These are phyloP conservation scores for Cydia splendana DNA, from an alignment of 1,140 invertebrate genomes.

Conservation along the genomic window DNA sequence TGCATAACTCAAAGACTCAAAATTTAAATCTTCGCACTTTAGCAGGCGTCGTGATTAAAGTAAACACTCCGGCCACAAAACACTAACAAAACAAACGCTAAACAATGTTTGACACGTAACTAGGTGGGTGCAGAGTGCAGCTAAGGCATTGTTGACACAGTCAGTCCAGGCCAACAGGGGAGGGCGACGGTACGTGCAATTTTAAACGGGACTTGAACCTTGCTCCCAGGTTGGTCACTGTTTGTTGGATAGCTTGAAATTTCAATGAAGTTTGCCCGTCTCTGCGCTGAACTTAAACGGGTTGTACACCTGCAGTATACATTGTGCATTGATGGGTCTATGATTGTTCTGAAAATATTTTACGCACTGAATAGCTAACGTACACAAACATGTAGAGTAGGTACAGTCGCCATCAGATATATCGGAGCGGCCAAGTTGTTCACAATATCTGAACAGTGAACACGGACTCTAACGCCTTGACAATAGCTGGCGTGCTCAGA, in stretches of 20 bases:
- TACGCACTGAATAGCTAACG: neutral
- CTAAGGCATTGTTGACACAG: conserved; percentile 61
- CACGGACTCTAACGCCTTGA: too few relatives aligned
- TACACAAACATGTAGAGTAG: neutral
- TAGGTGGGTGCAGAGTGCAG: conserved; percentile 61
- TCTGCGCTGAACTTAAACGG: conserved; percentile 31
- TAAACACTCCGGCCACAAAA: conserved; percentile 48
- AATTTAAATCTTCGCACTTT: conserved; percentile 26
- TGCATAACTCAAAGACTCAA: conserved; percentile 19
- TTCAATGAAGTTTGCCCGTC: conserved; percentile 49
- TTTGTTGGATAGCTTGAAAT: conserved; percentile 51
- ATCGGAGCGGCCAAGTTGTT: too few relatives aligned
- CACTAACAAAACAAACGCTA: conserved; percentile 62
- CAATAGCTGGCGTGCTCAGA: too few relatives aligned
- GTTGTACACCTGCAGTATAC: conserved; percentile 20
- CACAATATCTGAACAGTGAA: too few relatives aligned
- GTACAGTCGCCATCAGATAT: too few relatives aligned
- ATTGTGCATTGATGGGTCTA: conserved; percentile 9
- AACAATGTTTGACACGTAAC: conserved; percentile 71
- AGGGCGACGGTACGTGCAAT: conserved; percentile 62
- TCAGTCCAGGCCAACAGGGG: conserved; percentile 52
- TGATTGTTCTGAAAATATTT: conserved; percentile 17
- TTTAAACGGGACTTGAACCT: conserved; percentile 59
- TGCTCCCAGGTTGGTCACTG: conserved; percentile 38
- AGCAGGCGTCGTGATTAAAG: conserved; percentile 40